A percentile compares a stretch with the other conserved stretches of the same genome.
Conservation (phyloP, 2,797 vertebrate genomes). For the Xenops minutus region DNA sequence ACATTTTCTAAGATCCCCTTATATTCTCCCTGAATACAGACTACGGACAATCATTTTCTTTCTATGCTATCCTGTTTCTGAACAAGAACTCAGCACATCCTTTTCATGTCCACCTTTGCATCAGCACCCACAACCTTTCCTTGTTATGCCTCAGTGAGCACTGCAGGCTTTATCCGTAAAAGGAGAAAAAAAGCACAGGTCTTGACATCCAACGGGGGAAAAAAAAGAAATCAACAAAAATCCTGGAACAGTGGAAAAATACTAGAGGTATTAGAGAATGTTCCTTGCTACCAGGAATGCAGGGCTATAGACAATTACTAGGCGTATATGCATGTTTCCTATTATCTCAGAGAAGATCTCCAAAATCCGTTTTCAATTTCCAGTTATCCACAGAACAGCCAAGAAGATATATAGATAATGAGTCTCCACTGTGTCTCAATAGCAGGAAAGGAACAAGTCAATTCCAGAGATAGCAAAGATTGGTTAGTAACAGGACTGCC, state of each 20-base stretch:
- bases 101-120: background rate
- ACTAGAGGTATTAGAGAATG: background rate
- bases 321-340: background rate
- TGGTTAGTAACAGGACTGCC: background rate
- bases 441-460: background rate
- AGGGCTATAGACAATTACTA: background rate
- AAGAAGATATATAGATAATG: background rate
- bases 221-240: background rate
- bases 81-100: background rate
- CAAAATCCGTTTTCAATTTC: background rate
- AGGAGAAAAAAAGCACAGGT: background rate
- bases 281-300: background rate
- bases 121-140: background rate
- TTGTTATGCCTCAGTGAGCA: background rate
- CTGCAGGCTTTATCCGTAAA: background rate
- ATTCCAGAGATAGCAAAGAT: background rate
- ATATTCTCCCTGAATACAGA: background rate
- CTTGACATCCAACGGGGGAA: background rate
- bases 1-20: background rate
- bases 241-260: background rate
- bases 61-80: background rate
- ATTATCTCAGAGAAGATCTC: background rate
- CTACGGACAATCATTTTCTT: background rate
- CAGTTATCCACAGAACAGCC: background rate
- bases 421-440: background rate